Evolutionary conservation across 2,113 vertebrate species (phyloP).

Genomic region (Psittacus erithacus): DNA sequence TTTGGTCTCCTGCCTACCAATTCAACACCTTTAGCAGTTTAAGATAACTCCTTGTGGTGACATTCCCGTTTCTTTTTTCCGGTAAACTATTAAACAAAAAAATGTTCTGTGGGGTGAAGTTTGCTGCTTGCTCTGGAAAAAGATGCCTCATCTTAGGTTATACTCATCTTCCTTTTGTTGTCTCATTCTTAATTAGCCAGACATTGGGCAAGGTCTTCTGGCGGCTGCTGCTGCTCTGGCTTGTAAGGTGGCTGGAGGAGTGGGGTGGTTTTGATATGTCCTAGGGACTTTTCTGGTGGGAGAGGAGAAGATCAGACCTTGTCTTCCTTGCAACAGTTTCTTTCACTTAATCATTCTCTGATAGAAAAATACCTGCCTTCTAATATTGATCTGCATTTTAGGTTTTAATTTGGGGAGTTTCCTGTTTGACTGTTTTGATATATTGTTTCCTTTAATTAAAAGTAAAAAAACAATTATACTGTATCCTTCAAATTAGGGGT

Average conservation of each 20-base stretch:
- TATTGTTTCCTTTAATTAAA: not conserved
- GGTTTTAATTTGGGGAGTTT: not conserved
- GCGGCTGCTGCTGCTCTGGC: not conserved
- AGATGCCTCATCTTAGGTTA: not conserved
- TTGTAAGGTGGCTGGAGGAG: not conserved
- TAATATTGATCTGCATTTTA: not conserved
- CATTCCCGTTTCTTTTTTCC: not conserved
- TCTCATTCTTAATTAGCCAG: not conserved
- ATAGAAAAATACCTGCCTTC: not conserved
- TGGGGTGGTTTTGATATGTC: not conserved
- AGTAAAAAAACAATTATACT: not conserved
- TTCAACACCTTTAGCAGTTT: not conserved
- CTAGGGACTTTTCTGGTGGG: rapidly evolving
- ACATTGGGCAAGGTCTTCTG: not conserved
- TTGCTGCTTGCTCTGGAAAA: not conserved
- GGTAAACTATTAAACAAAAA: not conserved
- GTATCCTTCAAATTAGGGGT: not conserved
- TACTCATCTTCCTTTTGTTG: not conserved
- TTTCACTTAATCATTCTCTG: not conserved
- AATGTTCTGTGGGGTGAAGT: not conserved
- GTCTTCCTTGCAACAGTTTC: not conserved
- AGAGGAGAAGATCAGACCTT: not conserved
- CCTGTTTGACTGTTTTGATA: not conserved
- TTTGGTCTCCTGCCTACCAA: not conserved
- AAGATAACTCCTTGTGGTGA: not conserved